Evolutionary conservation across 2,888 invertebrate species (phyloP).

Genomic region (Maniola hyperantus): DNA sequence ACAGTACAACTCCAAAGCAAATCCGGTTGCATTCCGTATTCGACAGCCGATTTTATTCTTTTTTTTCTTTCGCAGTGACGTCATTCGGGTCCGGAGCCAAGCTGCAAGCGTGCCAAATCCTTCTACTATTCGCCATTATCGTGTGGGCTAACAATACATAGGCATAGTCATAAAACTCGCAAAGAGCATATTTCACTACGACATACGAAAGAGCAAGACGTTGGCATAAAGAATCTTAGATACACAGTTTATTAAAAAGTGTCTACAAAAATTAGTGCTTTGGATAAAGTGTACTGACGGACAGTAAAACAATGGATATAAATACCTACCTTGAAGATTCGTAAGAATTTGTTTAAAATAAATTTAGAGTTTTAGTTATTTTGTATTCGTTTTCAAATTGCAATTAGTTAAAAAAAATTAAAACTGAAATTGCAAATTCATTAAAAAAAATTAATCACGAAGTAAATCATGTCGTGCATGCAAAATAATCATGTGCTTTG

Average conservation of each 20-base stretch:
- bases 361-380: too few relatives aligned
- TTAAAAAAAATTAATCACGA: too few relatives aligned
- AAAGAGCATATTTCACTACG: conserved; percentile 26
- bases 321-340: too few relatives aligned
- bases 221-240: neutral
- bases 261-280: too few relatives aligned
- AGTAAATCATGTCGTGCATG: too few relatives aligned
- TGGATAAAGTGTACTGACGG: too few relatives aligned
- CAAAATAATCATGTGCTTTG: too few relatives aligned
- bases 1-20: conserved; percentile 30
- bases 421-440: too few relatives aligned
- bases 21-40: conserved; percentile 34
- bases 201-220: conserved; percentile 18
- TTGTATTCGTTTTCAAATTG: too few relatives aligned
- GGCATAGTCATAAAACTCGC: conserved; percentile 41
- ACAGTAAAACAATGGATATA: too few relatives aligned
- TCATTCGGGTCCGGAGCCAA: conserved; percentile 72
- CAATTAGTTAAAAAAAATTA: too few relatives aligned
- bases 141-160: conserved; percentile 72
- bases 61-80: conserved; percentile 60
- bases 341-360: too few relatives aligned
- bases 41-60: conserved; percentile 34
- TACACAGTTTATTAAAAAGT: neutral
- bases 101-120: conserved; percentile 67
- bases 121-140: conserved; percentile 62